Conservation (phyloP, 2,888 invertebrate species). For the Sympetrum striolatum region DNA sequence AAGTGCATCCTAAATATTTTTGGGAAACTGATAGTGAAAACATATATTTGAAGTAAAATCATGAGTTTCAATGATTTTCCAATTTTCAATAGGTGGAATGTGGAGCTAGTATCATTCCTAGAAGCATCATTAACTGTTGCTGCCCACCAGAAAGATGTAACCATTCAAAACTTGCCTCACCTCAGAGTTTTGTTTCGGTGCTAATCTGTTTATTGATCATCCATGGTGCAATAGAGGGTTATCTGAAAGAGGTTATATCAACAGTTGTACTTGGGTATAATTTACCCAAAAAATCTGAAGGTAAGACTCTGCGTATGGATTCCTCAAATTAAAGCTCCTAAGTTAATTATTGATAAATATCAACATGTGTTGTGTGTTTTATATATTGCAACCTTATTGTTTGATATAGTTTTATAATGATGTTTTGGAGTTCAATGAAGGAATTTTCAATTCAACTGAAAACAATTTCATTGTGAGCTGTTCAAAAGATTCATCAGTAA, state of each 20-base stretch:
- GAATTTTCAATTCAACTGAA: too few relatives aligned
- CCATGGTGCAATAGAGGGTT: constrained; percentile 20
- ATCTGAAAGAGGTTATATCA: background rate
- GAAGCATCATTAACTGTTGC: background rate
- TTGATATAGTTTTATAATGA: too few relatives aligned
- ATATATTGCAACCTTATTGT: too few relatives aligned
- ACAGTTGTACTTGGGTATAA: background rate
- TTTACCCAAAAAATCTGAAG: background rate
- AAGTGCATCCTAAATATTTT: background rate
- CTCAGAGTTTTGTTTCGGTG: background rate
- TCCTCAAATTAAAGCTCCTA: too few relatives aligned
- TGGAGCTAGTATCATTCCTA: constrained; percentile 7
- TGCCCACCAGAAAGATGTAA: constrained; percentile 26
- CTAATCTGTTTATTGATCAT: background rate
- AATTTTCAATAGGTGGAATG: constrained; percentile 7
- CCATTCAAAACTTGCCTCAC: constrained; percentile 24
- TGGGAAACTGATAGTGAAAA: too few relatives aligned
- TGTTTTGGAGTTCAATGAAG: too few relatives aligned
- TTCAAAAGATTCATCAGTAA: too few relatives aligned
- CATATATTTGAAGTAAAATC: too few relatives aligned
- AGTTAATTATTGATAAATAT: too few relatives aligned
- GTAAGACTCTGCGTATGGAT: background rate
- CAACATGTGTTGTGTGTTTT: too few relatives aligned
- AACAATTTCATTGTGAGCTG: too few relatives aligned
- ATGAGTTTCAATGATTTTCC: background rate